Percentiles rank a stretch among this genome's conserved stretches.
Conservation (phyloP, 2,888 invertebrate genomes). For the Psococerastis gibbosa region DNA sequence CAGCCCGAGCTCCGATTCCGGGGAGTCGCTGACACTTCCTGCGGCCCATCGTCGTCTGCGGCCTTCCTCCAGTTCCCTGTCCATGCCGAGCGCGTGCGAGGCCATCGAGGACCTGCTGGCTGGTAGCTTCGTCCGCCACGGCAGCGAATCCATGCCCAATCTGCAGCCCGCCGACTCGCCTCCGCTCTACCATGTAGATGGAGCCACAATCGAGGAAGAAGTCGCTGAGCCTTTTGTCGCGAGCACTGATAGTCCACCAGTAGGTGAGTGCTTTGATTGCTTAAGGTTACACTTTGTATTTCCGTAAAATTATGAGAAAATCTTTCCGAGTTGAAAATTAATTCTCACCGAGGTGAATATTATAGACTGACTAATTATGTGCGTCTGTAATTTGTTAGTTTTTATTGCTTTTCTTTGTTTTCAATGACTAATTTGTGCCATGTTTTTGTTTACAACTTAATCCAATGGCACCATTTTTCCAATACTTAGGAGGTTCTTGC, state of each 20-base stretch:
- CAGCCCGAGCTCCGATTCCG: slow-evolving; percentile 8
- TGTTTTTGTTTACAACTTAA: too few species aligned
- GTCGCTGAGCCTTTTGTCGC: neutral
- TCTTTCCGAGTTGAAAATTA: too few species aligned
- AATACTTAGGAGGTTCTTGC: too few species aligned
- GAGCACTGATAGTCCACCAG: neutral
- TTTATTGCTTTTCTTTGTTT: too few species aligned
- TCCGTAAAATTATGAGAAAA: too few species aligned
- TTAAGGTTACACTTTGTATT: too few species aligned
- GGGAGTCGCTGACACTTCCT: neutral
- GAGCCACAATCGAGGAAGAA: neutral
- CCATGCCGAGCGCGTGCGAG: slow-evolving; percentile 28
- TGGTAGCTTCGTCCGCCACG: slow-evolving; percentile 32
- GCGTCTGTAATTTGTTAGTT: too few species aligned
- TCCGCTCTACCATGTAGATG: slow-evolving; percentile 5
- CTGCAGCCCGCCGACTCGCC: slow-evolving; percentile 31
- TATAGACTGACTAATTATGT: too few species aligned
- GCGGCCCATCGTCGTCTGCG: slow-evolving; percentile 15
- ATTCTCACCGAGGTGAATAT: too few species aligned
- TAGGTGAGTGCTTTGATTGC: too few species aligned
- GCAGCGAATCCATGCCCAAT: slow-evolving; percentile 54
- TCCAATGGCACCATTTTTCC: too few species aligned
- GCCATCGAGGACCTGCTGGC: slow-evolving; percentile 21
- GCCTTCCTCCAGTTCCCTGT: slow-evolving; percentile 22
- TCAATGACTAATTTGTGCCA: too few species aligned